Base-by-base conservation (phyloP, 2,888 invertebrate genomes). In the Cryptosula pallasiana region DNA sequence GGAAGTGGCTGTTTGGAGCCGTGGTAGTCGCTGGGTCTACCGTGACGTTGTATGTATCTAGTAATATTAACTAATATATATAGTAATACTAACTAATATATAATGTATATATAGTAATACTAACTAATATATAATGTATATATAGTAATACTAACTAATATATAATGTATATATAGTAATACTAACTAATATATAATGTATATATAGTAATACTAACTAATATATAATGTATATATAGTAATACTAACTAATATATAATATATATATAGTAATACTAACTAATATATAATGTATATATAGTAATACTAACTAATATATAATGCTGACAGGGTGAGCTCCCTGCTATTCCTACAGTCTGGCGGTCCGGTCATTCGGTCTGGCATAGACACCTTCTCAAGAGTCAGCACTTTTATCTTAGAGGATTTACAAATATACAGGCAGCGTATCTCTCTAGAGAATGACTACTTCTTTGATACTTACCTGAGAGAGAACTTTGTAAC, bases 1-100 rank as follows among this genome's bases (percentile, higher is more conserved):
- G 32, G 5, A 63, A 63, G 27, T 63, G 63, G 63, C 25, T 9
- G 13, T 16, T 34, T 32, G 27, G 63, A 16, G 32, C 27, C 1
- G 5, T 63, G 2, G 20, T 63, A 29, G 63, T 34, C 27, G 34
- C 25, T 5, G 27, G 63, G 13, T 63, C 25, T 32, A 13, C 32
- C 63, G 32, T 34, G 29, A 63, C 32, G 32, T 32, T 63, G 63
- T 63, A 63, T 29, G 63, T 63, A 63, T 63, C 5, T n/a, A 45
- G 45, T 45, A 5, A 45, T 45, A 9, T 20, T 45, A 45, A n/a
- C n/a, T n/a, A n/a, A n/a, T n/a, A n/a, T n/a, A n/a, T n/a, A n/a
- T n/a, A n/a, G n/a, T n/a, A n/a, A n/a, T n/a, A n/a, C n/a, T n/a
- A n/a, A n/a, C n/a, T n/a, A n/a, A n/a, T n/a, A n/a, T n/a, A n/a